phyloP scores from a whole-genome alignment of 2,888 invertebrate genomes.

The Rotaria magnacalcarata region DNA sequence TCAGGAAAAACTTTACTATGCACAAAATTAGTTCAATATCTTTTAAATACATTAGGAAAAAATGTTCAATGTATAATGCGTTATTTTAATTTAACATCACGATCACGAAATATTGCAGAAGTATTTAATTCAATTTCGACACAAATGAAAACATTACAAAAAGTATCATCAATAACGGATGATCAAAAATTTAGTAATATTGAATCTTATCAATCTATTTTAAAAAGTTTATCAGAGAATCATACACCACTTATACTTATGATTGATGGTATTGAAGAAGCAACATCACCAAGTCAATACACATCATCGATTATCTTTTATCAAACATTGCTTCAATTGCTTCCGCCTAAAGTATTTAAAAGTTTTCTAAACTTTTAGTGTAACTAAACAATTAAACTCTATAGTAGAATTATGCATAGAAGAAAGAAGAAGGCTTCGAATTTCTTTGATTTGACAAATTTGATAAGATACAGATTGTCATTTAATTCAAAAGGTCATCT shows the following conservation, averaged over 20 bases:
- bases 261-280: neutral
- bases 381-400: too few species aligned
- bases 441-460: too few species aligned
- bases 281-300: neutral
- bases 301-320: neutral
- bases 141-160: neutral
- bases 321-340: neutral
- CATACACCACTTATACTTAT: neutral
- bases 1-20: slow-evolving; percentile 9
- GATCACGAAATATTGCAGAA: neutral
- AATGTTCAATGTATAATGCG: neutral
- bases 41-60: neutral
- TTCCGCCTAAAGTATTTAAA: neutral
- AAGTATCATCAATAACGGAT: neutral
- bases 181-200: neutral
- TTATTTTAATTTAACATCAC: neutral
- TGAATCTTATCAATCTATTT: neutral
- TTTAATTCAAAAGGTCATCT: too few species aligned
- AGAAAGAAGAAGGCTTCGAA: too few species aligned
- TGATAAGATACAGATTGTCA: too few species aligned
- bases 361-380: too few species aligned
- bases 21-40: neutral
- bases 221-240: neutral
- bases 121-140: neutral
- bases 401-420: too few species aligned